Conservation (phyloP, 23 tunicate species). For the Ascidia mentula region DNA sequence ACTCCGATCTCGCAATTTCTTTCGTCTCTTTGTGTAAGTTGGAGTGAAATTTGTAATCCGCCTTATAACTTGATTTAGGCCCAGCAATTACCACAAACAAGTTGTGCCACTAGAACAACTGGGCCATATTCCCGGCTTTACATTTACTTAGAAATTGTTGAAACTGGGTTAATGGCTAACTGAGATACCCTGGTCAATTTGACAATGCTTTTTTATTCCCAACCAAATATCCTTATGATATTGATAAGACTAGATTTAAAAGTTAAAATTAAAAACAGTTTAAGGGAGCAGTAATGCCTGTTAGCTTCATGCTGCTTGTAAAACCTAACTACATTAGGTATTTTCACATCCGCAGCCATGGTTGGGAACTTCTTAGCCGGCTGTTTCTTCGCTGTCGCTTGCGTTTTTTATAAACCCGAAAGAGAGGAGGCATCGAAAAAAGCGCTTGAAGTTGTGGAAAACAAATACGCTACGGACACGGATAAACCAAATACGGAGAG, state of each 20-base stretch:
- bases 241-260: too few species aligned
- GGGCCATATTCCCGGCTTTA: too few species aligned
- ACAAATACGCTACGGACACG: background rate
- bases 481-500: background rate
- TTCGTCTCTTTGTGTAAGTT: slow-evolving; percentile 52
- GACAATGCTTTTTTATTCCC: too few species aligned
- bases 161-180: too few species aligned
- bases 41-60: background rate
- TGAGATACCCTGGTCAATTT: too few species aligned
- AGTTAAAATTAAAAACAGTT: background rate
- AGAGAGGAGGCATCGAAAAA: background rate
- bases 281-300: too few species aligned
- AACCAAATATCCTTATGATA: too few species aligned
- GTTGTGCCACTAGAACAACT: too few species aligned
- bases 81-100: too few species aligned
- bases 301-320: too few species aligned
- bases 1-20: slow-evolving; percentile 32
- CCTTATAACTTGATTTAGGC: background rate
- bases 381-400: background rate
- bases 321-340: too few species aligned
- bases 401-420: background rate
- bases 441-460: background rate
- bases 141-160: too few species aligned
- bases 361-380: background rate
- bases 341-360: background rate